Base-by-base conservation (phyloP, 2,113 vertebrate species). In the Odocoileus hemionus region DNA sequence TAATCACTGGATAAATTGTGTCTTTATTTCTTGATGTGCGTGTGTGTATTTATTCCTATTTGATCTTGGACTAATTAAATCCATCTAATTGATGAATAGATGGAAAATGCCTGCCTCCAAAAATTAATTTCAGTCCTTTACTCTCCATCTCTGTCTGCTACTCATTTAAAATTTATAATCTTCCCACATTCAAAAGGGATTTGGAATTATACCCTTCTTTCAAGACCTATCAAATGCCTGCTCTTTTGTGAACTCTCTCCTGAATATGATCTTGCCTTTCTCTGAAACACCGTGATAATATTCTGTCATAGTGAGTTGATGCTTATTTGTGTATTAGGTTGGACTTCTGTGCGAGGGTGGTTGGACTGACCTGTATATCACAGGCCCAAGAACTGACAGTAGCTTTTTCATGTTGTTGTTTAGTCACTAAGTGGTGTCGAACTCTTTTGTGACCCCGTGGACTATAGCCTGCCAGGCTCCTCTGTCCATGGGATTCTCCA, bases 41-140 rank as follows among this genome's bases (percentile, higher is more conserved):
- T 86, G 17, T 64, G 8, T 93, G 39, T 87, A 67, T 97, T 86
- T 43, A 86, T 98, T 89, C 76, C 64, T 89, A 47, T 86, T 95
- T 97, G 80, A 92, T 95, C 85, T 92, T 55, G 11, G 39, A 70
- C 67, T 96, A 96, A 95, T 97, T 96, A 98, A 97, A 86, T 89
- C 33, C 43, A 90, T 93, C 70, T 96, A 92, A 93, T 96, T 96
- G 43, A 96, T 79, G 92, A 92, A 79, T 86, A 95, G 57, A 61
- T 96, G 57, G 80, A 85, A 93, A 97, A 94, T 92, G 36, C 64
- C 54, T 96, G 30, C 61, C 61, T 92, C 47, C 7, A 67, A 74
- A 97, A 96, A 74, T 89, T 86, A 83, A 91, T 95, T 95, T 96
- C 15, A 87, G 86, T 86, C 52, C 60, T 39, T 87, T 96, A 33